phyloP scores from a whole-genome alignment of 2,888 invertebrate species.

The Venusia cambrica region DNA sequence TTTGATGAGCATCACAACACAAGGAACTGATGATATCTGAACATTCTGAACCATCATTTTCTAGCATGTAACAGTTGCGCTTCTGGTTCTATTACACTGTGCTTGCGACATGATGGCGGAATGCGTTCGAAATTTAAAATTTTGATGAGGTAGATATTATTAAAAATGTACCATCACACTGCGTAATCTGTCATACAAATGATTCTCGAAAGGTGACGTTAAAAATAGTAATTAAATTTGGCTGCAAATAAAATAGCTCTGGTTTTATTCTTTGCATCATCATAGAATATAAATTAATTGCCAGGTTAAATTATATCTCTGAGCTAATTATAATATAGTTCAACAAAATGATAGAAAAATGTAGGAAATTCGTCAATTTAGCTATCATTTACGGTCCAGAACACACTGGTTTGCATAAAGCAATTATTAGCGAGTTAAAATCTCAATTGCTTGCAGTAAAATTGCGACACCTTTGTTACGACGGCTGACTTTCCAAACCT shows the following conservation, averaged over 20 bases:
- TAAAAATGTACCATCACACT: too few species aligned
- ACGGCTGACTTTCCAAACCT: slow-evolving; percentile 16
- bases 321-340: too few species aligned
- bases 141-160: too few species aligned
- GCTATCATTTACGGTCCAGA: slow-evolving; percentile 31
- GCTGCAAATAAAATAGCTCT: too few species aligned
- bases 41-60: slow-evolving; percentile 25
- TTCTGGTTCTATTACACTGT: slow-evolving; percentile 31
- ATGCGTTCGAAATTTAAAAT: slow-evolving; percentile 13
- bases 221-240: too few species aligned
- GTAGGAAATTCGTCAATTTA: slow-evolving; percentile 3
- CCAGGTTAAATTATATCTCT: too few species aligned
- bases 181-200: too few species aligned
- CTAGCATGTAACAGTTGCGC: slow-evolving; percentile 28
- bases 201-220: too few species aligned
- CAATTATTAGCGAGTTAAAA: slow-evolving; percentile 27
- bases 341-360: slow-evolving; percentile 1
- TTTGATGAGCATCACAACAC: slow-evolving; percentile 37
- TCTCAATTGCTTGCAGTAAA: slow-evolving; percentile 24
- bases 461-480: slow-evolving; percentile 28
- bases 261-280: too few species aligned
- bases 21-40: slow-evolving; percentile 38
- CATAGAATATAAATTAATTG: too few species aligned
- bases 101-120: slow-evolving; percentile 12
- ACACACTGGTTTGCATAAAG: slow-evolving; percentile 30